Evolutionary conservation across 2,888 invertebrate species (phyloP), one percentile per base, ranked within the genome.

Genomic region (Agrotis ipsilon): DNA sequence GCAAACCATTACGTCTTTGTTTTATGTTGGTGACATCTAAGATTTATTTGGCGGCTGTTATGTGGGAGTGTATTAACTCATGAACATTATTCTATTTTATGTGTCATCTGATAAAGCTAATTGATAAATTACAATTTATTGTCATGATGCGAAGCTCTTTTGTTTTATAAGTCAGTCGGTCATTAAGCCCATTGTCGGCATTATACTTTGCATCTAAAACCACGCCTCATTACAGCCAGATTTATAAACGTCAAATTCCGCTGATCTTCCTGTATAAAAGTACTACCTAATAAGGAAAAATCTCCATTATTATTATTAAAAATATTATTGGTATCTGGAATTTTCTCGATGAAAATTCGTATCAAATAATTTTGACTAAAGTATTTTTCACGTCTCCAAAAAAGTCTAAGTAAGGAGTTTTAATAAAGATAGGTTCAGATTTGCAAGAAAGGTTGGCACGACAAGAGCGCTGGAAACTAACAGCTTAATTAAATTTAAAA

Each of bases 401-500:
- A 51, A 68, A 51, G 27, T 52, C n/a, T 24, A 32, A 68, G 62
- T 74, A 71, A 71, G 64, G 60, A 65, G 57, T 71, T 78, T 75
- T 65, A 65, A 66, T 64, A 74, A 64, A 75, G 21, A 78, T 77
- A 55, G 78, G 83, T 86, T 86, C 67, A 80, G 85, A 88, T 88
- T 87, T 87, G 72, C 83, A 76, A 86, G 83, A 82, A 77, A 88
- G 85, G 84, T 85, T 86, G 82, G 81, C 81, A 73, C 85, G 85
- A 87, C 87, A 90, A 87, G 87, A 87, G 86, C 89, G 88, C 78
- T 72, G 72, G 75, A 77, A 83, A 84, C 85, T 86, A 87, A 84
- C 73, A 82, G 85, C 83, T 89, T 91, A 89, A 91, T 92, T 91
- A 88, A 89, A 89, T 89, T 89, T 87, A 78, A 84, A 88, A 90